Percentiles rank a stretch among this genome's conserved stretches.
Evolutionary conservation across 2,113 vertebrate genomes (phyloP).

Genomic region (Conger conger): DNA sequence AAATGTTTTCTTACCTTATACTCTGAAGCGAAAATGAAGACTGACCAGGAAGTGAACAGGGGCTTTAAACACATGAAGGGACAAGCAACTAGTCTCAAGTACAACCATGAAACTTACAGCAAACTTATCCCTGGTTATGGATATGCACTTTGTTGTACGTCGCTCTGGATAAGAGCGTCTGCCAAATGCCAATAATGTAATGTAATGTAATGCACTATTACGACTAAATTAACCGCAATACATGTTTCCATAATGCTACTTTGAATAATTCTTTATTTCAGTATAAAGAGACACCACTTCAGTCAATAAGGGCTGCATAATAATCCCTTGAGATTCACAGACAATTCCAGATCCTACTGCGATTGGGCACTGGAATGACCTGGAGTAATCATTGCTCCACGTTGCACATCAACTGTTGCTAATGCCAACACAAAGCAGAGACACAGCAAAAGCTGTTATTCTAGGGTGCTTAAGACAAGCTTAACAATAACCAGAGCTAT

Average conservation of each 20-base stretch:
- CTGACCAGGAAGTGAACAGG: no score
- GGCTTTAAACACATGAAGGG: no score
- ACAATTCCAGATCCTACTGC: conserved; percentile 83
- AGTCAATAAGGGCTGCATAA: conserved; percentile 82
- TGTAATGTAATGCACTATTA: no score
- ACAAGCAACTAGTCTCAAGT: no score
- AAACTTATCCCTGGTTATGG: no score
- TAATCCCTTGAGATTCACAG: conserved; percentile 85
- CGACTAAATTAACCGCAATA: neutral
- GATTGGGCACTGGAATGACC: conserved; percentile 66
- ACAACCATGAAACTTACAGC: no score
- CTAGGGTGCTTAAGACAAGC: conserved; percentile 41
- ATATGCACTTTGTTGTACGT: no score
- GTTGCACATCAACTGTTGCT: conserved; percentile 70
- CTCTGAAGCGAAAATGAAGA: no score
- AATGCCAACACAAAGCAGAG: conserved; percentile 47
- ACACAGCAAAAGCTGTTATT: conserved; percentile 33
- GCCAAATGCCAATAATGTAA: no score
- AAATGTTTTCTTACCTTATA: no score
- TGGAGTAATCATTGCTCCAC: conserved; percentile 78
- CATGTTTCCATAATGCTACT: neutral
- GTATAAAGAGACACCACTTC: conserved; percentile 39
- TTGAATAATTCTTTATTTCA: neutral
- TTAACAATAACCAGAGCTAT: conserved; percentile 46
- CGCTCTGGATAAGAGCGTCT: no score